These are phyloP conservation scores for Meleagris gallopavo DNA, from an alignment of 2,113 vertebrate genomes.

Conservation along the genomic window DNA sequence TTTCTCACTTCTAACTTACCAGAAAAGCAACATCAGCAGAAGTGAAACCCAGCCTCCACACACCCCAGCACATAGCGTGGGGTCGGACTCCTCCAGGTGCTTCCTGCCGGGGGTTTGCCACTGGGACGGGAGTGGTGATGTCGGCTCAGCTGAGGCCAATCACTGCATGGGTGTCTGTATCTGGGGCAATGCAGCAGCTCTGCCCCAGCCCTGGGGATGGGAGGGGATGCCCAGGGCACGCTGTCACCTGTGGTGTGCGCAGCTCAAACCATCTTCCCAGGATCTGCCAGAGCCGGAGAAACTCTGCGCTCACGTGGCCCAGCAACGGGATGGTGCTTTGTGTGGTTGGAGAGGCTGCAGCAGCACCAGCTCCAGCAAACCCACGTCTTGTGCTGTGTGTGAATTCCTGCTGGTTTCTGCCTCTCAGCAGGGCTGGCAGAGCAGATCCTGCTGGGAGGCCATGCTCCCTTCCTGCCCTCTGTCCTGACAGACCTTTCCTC, in stretches of 20 bases:
- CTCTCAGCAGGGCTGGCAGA: background rate
- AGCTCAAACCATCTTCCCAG: background rate
- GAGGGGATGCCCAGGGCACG: background rate
- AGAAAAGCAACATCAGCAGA: background rate
- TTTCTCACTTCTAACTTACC: background rate
- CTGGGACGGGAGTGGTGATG: background rate
- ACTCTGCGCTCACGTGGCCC: background rate
- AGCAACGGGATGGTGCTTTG: background rate
- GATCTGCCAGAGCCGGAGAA: background rate
- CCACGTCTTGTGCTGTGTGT: too few relatives aligned
- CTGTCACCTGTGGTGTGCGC: fast-evolving
- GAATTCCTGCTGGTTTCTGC: background rate
- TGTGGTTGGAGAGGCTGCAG: background rate
- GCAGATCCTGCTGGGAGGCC: background rate
- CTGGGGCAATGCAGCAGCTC: conserved; percentile 60
- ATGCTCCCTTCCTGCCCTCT: background rate
- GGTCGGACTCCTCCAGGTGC: conserved; percentile 68
- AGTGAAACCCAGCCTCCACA: background rate
- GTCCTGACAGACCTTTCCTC: background rate
- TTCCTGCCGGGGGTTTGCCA: conserved; percentile 66
- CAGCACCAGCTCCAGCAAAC: background rate
- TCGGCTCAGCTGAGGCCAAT: conserved; percentile 50
- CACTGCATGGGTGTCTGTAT: background rate
- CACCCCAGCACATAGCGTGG: background rate
- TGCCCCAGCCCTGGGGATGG: background rate